A percentile compares a stretch with the other conserved stretches of the same genome.
phyloP scores from a whole-genome alignment of 64 coral and sea anemone genomes.

The Catalaphyllia jardinei region DNA sequence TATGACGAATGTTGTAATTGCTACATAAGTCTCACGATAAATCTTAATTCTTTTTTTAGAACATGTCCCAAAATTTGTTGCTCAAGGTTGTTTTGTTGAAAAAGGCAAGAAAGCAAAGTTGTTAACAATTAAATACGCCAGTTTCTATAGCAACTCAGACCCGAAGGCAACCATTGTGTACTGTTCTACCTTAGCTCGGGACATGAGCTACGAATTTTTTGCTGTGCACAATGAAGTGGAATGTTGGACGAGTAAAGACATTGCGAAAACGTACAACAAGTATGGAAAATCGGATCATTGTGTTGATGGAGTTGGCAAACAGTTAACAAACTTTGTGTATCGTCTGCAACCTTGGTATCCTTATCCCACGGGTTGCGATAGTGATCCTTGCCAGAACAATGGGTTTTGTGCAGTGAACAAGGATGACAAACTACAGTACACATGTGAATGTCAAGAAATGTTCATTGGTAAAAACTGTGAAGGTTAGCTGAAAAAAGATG shows the following conservation, averaged over 20 bases:
- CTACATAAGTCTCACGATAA: no score
- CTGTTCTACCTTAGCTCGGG: neutral
- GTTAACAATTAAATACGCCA: neutral
- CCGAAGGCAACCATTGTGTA: neutral
- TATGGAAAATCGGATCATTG: neutral
- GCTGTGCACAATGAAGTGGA: neutral
- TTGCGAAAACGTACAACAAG: neutral
- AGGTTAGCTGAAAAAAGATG: neutral
- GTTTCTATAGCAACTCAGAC: neutral
- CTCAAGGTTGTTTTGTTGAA: neutral
- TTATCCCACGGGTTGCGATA: neutral
- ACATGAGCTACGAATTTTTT: neutral
- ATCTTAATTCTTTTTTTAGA: neutral
- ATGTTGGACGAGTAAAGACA: constrained; percentile 1
- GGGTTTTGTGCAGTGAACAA: neutral
- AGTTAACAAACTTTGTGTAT: constrained; percentile 2
- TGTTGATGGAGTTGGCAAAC: neutral
- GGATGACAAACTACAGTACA: neutral
- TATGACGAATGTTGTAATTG: no score
- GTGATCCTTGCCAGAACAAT: neutral
- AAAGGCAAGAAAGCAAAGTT: neutral
- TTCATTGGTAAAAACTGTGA: neutral
- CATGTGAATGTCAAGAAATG: neutral
- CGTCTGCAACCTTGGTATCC: constrained; percentile 1
- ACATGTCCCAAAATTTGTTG: neutral